Base-by-base conservation (phyloP, 1,140 invertebrate species). In the Apis cerana region DNA sequence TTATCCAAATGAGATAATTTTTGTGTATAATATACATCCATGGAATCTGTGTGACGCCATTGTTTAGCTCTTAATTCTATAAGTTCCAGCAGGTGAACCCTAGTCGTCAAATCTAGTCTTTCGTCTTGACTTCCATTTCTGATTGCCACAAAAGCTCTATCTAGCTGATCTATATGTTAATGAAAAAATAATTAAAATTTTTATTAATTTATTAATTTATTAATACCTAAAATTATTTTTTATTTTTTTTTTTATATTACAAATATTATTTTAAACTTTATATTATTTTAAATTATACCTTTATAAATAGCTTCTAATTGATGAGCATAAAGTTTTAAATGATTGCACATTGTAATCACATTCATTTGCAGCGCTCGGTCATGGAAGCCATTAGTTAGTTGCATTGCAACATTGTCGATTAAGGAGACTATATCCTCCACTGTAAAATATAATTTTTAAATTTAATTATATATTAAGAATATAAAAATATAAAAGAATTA, bases 61-160 rank as follows among this genome's bases (percentile, higher is more conserved):
- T 97, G 96, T 92, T 97, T 97, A 71, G 97, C 97, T 92, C 98
- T 95, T 85, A 98, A 94, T 94, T 98, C 98, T 85, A 98, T 97
- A 61, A 98, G 94, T 95, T 98, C 97, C 90, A 98, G 95, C 85
- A 98, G 95, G 94, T 97, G 96, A 91, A 98, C 95, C 93, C 97
- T 96, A 89, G 97, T 97, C 91, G 96, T 95, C 90, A 96, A 95
- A 93, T 97, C 97, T 84, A 98, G 94, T 90, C 96, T 95, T 80
- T 94, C 94, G 94, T 98, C 97, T 93, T 97, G 96, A 89, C 97
- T 97, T 90, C 97, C 97, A 95, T 98, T 98, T 88, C 97, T 96
- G 90, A 98, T 97, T 88, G 97, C 95, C 86, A 97, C 96, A 94
- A 98, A 98, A 80, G 96, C 96, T 89, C 95, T 94, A 85, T 97